Percentiles rank a stretch among this genome's conserved stretches.
These are phyloP conservation scores for Alauda arvensis DNA, from an alignment of 2,797 vertebrate species.

Conservation along the genomic window DNA sequence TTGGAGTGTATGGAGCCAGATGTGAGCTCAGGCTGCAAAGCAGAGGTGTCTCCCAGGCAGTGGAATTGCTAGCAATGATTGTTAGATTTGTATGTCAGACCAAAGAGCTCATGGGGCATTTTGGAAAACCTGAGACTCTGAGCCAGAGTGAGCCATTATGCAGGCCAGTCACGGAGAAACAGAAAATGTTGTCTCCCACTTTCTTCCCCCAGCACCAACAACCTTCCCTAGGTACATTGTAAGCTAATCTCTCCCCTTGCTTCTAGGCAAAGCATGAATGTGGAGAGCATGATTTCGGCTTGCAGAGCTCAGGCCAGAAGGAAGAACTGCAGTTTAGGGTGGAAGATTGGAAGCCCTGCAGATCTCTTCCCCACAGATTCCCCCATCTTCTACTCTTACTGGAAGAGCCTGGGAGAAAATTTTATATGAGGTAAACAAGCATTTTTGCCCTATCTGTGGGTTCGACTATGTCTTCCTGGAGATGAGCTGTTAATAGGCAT, in stretches of 20 bases:
- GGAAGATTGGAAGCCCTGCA: background rate
- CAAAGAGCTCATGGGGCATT: background rate
- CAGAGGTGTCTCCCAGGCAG: background rate
- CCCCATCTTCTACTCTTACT: background rate
- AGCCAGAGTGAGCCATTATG: fast-evolving
- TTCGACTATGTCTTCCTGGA: conserved; percentile 20
- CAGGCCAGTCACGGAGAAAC: background rate
- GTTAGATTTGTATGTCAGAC: background rate
- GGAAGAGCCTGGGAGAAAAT: background rate
- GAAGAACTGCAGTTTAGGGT: background rate
- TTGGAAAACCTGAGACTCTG: background rate
- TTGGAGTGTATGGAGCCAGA: background rate
- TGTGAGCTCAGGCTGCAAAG: fast-evolving
- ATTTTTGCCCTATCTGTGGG: background rate
- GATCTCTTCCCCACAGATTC: background rate
- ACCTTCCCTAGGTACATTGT: background rate
- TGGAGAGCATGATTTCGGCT: background rate
- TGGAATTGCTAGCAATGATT: background rate
- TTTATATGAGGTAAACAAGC: background rate
- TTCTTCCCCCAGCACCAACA: background rate
- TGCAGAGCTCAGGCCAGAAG: background rate
- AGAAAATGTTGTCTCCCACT: background rate
- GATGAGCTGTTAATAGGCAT: conserved; percentile 48
- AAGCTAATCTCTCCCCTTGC: background rate
- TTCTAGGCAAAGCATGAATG: background rate